A percentile compares a stretch with the other conserved stretches of the same genome.
These are phyloP conservation scores for Clepsis dumicolana DNA, from an alignment of 2,888 invertebrate species.

Conservation along the genomic window DNA sequence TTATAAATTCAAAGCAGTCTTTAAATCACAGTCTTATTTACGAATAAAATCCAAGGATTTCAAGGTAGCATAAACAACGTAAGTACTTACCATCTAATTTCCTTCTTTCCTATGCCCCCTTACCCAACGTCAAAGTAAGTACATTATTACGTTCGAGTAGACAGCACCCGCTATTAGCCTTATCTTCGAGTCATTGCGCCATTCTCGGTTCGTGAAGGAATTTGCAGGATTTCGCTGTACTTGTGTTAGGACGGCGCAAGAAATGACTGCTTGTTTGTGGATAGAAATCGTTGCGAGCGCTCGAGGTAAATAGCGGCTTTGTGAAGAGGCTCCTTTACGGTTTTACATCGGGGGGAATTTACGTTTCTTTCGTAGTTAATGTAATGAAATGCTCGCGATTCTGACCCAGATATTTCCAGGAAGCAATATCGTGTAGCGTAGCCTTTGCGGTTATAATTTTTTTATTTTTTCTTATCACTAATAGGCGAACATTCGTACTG, in stretches of 20 bases:
- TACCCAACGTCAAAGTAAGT: conserved; percentile 33
- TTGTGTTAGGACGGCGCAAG: conserved; percentile 44
- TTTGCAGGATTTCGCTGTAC: conserved; percentile 56
- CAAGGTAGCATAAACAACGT: neutral
- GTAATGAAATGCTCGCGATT: conserved; percentile 24
- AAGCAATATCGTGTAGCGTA: conserved; percentile 1
- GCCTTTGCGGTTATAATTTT: neutral
- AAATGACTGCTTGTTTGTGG: conserved; percentile 58
- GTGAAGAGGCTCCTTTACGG: conserved; percentile 38
- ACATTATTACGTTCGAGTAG: conserved; percentile 47
- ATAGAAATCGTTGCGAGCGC: conserved; percentile 37
- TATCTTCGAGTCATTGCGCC: conserved; percentile 59
- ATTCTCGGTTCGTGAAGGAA: conserved; percentile 64
- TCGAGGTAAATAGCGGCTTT: conserved; percentile 32
- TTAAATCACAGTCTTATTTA: neutral
- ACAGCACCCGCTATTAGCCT: conserved; percentile 57
- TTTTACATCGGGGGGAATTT: conserved; percentile 33
- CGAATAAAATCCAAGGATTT: conserved; percentile 18
- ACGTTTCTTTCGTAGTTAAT: conserved; percentile 36
- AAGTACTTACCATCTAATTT: neutral
- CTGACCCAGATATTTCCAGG: conserved; percentile 30
- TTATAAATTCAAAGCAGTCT: neutral
- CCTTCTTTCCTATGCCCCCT: conserved; percentile 3
- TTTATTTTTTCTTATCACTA: neutral
- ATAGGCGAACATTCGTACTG: neutral